Percentiles rank a stretch among this genome's conserved stretches.
These are phyloP conservation scores for Ascidia mentula DNA, from an alignment of 23 tunicate species.

Conservation along the genomic window DNA sequence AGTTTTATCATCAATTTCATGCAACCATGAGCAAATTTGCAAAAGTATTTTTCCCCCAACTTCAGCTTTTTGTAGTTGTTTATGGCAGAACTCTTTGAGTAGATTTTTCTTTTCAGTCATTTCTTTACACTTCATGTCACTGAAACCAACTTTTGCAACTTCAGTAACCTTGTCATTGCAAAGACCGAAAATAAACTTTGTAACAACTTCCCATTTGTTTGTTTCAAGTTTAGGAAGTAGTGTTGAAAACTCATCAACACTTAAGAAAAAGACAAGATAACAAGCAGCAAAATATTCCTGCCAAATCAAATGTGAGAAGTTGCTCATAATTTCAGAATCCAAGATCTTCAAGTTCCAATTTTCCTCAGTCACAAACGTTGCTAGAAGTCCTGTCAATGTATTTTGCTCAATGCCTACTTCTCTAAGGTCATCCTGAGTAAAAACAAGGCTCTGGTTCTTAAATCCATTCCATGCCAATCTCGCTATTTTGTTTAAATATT, in stretches of 20 bases:
- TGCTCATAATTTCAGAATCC: background rate
- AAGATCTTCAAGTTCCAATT: background rate
- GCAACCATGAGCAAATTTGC: conserved; percentile 4
- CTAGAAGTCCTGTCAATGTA: background rate
- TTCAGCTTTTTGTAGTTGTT: background rate
- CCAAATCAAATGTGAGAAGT: background rate
- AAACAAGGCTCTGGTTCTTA: background rate
- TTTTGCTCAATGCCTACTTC: background rate
- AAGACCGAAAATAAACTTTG: conserved; percentile 1
- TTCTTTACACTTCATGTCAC: background rate
- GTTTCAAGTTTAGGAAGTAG: background rate
- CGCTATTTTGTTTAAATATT: background rate
- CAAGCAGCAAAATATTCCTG: conserved; percentile 9
- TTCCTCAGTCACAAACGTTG: background rate
- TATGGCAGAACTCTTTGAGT: background rate
- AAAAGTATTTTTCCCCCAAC: background rate
- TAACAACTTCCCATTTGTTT: background rate
- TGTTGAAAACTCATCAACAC: background rate
- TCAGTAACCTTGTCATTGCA: background rate
- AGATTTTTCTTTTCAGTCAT: background rate
- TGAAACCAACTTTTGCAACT: background rate
- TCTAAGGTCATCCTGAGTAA: background rate
- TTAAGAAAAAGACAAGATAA: background rate
- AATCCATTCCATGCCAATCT: background rate
- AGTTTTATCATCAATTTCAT: background rate